A percentile compares a stretch with the other conserved stretches of the same genome.
Evolutionary conservation across 2,113 vertebrate genomes (phyloP).

Genomic region (Planiliza haematocheilus): DNA sequence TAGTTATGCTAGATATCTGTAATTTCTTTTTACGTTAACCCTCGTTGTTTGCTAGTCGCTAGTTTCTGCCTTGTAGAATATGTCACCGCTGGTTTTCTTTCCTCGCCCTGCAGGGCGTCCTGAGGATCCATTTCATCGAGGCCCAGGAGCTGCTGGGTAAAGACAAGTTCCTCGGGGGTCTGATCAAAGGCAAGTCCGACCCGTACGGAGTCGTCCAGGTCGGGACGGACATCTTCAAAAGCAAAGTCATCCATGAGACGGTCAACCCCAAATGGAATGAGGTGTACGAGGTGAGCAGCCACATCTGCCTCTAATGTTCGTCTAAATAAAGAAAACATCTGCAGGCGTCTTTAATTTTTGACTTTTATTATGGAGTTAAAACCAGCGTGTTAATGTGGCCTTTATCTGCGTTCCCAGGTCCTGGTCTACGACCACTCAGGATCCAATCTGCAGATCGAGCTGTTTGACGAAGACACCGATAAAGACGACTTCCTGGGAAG

Average conservation of each 20-base stretch:
- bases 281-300: conserved; percentile 90
- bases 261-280: conserved; percentile 95
- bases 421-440: conserved; percentile 87
- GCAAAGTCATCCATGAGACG: conserved; percentile 93
- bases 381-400: too few relatives aligned
- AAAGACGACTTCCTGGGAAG: conserved; percentile 97
- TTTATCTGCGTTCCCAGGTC: conserved; percentile 74
- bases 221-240: conserved; percentile 90
- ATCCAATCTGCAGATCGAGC: conserved; percentile 89
- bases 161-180: conserved; percentile 91
- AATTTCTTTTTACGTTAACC: too few relatives aligned
- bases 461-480: conserved; percentile 96
- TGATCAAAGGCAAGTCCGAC: conserved; percentile 97
- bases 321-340: too few relatives aligned
- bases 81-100: accelerated
- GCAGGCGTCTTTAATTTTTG: too few relatives aligned
- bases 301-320: too few relatives aligned
- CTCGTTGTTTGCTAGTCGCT: too few relatives aligned
- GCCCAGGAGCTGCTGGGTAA: conserved; percentile 93
- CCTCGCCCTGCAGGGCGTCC: conserved; percentile 85
- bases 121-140: conserved; percentile 95
- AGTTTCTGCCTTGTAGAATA: too few relatives aligned
- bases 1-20: too few relatives aligned
- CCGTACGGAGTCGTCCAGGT: conserved; percentile 92
- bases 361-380: too few relatives aligned